These are phyloP conservation scores for Periophthalmodon schlosseri DNA, from an alignment of 2,113 vertebrate species.

Conservation along the genomic window DNA sequence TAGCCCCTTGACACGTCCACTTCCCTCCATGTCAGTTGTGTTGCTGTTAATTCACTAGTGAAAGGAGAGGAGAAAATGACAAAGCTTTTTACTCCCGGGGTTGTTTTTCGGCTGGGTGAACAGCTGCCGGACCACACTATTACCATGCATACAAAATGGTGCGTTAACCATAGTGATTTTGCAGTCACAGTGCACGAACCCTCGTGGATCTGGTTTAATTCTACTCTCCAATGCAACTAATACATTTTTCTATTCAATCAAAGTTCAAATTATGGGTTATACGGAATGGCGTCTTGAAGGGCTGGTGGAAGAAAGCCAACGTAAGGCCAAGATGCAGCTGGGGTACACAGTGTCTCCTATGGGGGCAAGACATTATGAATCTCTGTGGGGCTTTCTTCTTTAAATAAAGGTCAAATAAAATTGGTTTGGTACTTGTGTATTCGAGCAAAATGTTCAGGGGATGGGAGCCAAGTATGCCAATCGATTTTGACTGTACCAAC, in stretches of 20 bases:
- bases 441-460: too few species aligned
- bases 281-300: background rate
- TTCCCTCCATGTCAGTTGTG: conserved; percentile 7
- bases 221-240: conserved; percentile 1
- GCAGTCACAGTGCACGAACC: background rate
- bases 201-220: conserved; percentile 6
- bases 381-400: too few species aligned
- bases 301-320: background rate
- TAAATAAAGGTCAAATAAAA: too few species aligned
- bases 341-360: background rate
- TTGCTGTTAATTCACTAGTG: conserved; percentile 32
- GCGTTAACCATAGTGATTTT: conserved; percentile 3
- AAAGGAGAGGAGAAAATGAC: conserved; percentile 27
- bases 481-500: too few species aligned
- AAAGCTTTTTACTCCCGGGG: conserved; percentile 32
- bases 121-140: conserved; percentile 1
- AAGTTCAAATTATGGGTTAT: conserved; percentile 2
- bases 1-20: conserved; percentile 15
- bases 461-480: too few species aligned
- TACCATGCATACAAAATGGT: background rate
- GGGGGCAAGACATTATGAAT: too few species aligned
- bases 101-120: conserved; percentile 26
- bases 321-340: background rate
- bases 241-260: conserved; percentile 9
- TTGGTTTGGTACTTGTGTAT: too few species aligned